These are phyloP conservation scores for Orycteropus afer DNA, from an alignment of 2,113 vertebrate genomes.

Conservation along the genomic window DNA sequence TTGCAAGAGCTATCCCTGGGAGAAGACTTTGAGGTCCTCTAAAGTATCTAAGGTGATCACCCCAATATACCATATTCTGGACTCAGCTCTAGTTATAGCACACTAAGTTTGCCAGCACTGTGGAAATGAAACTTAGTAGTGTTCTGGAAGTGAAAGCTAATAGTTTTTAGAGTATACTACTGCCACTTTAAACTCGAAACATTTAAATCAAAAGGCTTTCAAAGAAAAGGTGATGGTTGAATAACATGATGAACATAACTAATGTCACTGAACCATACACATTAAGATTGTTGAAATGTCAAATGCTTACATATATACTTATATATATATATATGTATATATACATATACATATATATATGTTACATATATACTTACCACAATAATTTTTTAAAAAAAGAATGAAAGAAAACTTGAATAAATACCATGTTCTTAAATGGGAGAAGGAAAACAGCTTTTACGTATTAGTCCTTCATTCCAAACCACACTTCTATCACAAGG, in stretches of 20 bases:
- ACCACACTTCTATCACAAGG: background rate
- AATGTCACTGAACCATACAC: background rate
- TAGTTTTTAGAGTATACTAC: background rate
- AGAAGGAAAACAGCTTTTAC: background rate
- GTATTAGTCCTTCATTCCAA: background rate
- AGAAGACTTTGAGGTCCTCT: background rate
- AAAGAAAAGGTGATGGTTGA: background rate
- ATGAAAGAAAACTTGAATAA: background rate
- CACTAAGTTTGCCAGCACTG: background rate
- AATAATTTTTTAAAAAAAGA: background rate
- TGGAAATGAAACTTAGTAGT: background rate
- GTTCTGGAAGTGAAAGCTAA: slow-evolving; percentile 6
- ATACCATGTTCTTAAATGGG: background rate
- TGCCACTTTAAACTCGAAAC: slow-evolving; percentile 30
- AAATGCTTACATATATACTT: background rate
- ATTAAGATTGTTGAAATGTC: background rate
- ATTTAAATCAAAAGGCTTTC: background rate
- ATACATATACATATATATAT: no score
- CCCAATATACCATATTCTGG: background rate
- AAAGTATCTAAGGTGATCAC: background rate
- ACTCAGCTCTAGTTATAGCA: background rate
- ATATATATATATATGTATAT: no score
- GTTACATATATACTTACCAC: background rate
- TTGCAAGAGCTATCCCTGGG: background rate
- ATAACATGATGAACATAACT: background rate